Percentiles rank a stretch among this genome's conserved stretches.
phyloP scores from a whole-genome alignment of 2,888 invertebrate species.

The Acronicta leporina region DNA sequence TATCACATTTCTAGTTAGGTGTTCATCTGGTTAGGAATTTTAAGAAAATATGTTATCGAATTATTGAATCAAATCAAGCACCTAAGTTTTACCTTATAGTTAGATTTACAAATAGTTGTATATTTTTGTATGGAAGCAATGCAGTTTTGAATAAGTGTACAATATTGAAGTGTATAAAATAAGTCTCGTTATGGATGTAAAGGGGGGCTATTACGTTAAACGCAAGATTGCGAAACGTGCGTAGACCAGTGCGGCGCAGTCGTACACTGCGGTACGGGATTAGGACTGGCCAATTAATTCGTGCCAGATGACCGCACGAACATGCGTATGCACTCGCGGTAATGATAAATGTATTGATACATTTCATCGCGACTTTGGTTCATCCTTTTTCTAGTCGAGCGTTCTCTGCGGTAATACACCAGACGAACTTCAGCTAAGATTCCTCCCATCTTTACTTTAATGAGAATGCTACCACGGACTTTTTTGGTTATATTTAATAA shows the following conservation, averaged over 20 bases:
- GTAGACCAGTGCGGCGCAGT: slow-evolving; percentile 44
- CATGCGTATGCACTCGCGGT: slow-evolving; percentile 17
- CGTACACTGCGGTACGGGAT: slow-evolving; percentile 8
- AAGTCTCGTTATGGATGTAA: slow-evolving; percentile 17
- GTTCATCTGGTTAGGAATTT: slow-evolving; percentile 6
- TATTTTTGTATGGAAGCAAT: slow-evolving; percentile 19
- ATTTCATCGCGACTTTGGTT: not conserved
- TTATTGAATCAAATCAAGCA: not conserved
- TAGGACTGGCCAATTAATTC: slow-evolving; percentile 64
- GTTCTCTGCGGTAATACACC: too few species aligned
- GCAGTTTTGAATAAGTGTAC: slow-evolving; percentile 35
- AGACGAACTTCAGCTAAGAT: too few species aligned
- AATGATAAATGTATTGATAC: slow-evolving; percentile 12
- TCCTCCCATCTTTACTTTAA: too few species aligned
- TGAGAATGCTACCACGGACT: too few species aligned
- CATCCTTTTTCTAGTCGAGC: too few species aligned
- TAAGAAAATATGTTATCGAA: not conserved
- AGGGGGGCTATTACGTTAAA: slow-evolving; percentile 50
- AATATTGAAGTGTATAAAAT: slow-evolving; percentile 31
- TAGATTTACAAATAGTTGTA: slow-evolving; percentile 10
- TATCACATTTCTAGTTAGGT: too few species aligned
- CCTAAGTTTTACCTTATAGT: not conserved
- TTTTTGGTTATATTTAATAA: too few species aligned
- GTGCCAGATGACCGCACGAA: slow-evolving; percentile 60
- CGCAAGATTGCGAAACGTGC: slow-evolving; percentile 60